Evolutionary conservation across 2,113 vertebrate genomes (phyloP), one percentile per base, ranked within the genome.

Genomic region (Oostethus manadensis): DNA sequence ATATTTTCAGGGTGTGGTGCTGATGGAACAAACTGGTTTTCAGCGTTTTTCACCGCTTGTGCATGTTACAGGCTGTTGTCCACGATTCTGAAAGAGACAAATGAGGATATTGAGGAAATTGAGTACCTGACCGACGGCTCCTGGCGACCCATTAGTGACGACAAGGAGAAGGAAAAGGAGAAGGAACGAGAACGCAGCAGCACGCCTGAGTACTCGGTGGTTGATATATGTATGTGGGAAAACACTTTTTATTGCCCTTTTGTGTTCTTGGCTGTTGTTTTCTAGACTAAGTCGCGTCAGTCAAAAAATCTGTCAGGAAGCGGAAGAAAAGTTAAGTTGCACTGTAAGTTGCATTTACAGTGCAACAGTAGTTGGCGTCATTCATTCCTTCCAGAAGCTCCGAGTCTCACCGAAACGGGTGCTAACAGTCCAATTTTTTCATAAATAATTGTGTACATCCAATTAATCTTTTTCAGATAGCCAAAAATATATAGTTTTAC

Each of bases 61-160:
- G 40, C 65, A 21, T 58, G 42, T 43, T 67, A 21, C 84, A 99
- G 97, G 81, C 91, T 98, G 17, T 86, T 97, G 29, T 95, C 94
- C 1, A 94, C 97, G 86, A 99, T 99, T 74, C 86, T 99, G 71
- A 96, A 90, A 0, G 93, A 98, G 85, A 99, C 95, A 0, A 78
- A 58, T 40, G 92, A 97, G 75, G 96, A 96, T 0, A 93, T 95
- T 0, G 96, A 98, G 23, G 97, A 99, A 80, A 97, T 99, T 0
- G 95, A 99, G 68, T 99, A 93, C 83, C 79, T 97, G 79, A 95
- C 92, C 6, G 97, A 99, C 0, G 97, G 97, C 17, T 98, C 96
- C 10, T 99, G 97, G 97, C 90, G 89, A 78, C 94, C 97, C 2
- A 94, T 98, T 85, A 89, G 92, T 18, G 93, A 94, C 0, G 97